Evolutionary conservation across 1,140 invertebrate genomes (phyloP).

Genomic region (Sarcophaga bullata): DNA sequence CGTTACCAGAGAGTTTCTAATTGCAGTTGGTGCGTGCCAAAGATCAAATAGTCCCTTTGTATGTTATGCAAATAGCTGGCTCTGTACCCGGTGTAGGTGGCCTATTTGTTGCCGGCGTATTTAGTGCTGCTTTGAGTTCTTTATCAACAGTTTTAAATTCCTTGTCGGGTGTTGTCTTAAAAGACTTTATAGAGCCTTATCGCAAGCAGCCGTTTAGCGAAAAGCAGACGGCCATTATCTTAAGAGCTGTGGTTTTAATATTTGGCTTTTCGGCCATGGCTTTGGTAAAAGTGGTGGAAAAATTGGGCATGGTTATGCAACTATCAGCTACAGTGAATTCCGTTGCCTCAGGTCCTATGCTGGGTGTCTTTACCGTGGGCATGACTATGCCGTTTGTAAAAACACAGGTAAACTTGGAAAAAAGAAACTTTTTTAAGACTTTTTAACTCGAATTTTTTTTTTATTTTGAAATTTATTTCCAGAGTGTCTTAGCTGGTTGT

Average conservation of each 20-base stretch:
- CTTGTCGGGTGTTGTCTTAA: slow-evolving; percentile 79
- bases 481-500: slow-evolving; percentile 54
- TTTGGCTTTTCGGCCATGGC: slow-evolving; percentile 74
- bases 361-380: slow-evolving; percentile 86
- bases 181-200: slow-evolving; percentile 81
- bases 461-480: slow-evolving; percentile 5
- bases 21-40: slow-evolving; percentile 67
- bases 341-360: slow-evolving; percentile 82
- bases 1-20: background rate
- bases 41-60: slow-evolving; percentile 77
- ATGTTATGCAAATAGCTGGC: slow-evolving; percentile 74
- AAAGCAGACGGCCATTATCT: slow-evolving; percentile 70
- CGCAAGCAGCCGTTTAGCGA: slow-evolving; percentile 72
- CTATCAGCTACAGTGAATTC: slow-evolving; percentile 81
- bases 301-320: slow-evolving; percentile 77
- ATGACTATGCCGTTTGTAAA: slow-evolving; percentile 86
- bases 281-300: slow-evolving; percentile 76
- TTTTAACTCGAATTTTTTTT: background rate
- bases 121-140: slow-evolving; percentile 79
- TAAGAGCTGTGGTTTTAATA: slow-evolving; percentile 72
- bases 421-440: background rate
- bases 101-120: slow-evolving; percentile 80
- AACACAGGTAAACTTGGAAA: slow-evolving; percentile 66
- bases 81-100: slow-evolving; percentile 77
- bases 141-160: slow-evolving; percentile 84